These are phyloP conservation scores for Stichopus horrens DNA, from an alignment of 53 echinoderm and acorn worm genomes.

Conservation along the genomic window DNA sequence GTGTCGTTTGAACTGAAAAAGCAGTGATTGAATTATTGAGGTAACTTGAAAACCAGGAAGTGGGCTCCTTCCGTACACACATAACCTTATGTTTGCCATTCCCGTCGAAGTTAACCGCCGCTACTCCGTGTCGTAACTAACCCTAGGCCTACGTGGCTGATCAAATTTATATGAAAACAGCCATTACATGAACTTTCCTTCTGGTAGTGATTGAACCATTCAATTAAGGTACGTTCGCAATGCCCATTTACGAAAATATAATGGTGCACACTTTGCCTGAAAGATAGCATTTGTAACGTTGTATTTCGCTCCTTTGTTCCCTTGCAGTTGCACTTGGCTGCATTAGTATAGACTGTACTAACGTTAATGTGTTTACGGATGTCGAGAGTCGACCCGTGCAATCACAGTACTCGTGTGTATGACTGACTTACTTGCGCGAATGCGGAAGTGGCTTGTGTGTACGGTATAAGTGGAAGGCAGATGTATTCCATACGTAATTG, in stretches of 20 bases:
- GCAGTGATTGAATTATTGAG: conserved; percentile 21
- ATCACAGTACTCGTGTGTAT: conserved; percentile 4
- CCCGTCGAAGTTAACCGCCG: neutral
- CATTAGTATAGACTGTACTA: neutral
- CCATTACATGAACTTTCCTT: too few relatives aligned
- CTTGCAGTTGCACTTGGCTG: neutral
- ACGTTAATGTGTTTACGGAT: conserved; percentile 31
- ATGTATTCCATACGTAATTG: neutral
- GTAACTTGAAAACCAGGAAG: conserved; percentile 71
- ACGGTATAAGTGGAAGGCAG: neutral
- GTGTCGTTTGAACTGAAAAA: neutral
- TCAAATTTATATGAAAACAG: too few relatives aligned
- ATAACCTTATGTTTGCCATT: conserved; percentile 17
- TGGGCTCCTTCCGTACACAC: conserved; percentile 57
- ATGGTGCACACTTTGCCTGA: too few relatives aligned
- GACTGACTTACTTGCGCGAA: conserved; percentile 22
- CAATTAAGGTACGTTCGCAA: too few relatives aligned
- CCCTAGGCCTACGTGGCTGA: too few relatives aligned
- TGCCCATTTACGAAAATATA: too few relatives aligned
- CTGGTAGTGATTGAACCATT: too few relatives aligned
- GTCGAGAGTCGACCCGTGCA: neutral
- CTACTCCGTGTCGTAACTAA: too few relatives aligned
- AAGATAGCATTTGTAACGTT: neutral
- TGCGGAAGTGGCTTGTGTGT: conserved; percentile 34
- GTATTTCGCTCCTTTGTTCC: neutral